A percentile compares a stretch with the other conserved stretches of the same genome.
These are phyloP conservation scores for Crocallis elinguaria DNA, from an alignment of 2,888 invertebrate genomes.

Conservation along the genomic window DNA sequence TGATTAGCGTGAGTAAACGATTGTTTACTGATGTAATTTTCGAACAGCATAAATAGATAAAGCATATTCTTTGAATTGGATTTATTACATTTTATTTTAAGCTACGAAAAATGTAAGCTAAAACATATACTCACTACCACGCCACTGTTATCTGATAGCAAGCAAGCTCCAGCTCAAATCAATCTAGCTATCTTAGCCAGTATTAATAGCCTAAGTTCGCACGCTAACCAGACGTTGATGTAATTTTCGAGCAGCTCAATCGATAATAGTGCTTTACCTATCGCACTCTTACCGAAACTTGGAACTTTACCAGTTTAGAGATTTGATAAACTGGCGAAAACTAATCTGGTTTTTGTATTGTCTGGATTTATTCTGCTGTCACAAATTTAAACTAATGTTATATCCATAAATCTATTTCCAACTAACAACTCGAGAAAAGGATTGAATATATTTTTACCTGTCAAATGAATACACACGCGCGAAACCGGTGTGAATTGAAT, in stretches of 20 bases:
- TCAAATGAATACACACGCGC: too few relatives aligned
- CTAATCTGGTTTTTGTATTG: background rate
- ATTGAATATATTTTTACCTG: too few relatives aligned
- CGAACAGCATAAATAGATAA: too few relatives aligned
- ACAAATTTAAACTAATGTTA: background rate
- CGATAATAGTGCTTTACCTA: constrained; percentile 6
- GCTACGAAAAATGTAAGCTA: background rate
- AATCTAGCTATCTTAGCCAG: constrained; percentile 29
- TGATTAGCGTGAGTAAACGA: too few relatives aligned
- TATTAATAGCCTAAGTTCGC: constrained; percentile 32
- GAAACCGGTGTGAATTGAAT: too few relatives aligned
- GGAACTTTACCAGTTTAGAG: background rate
- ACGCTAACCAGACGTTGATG: constrained; percentile 33
- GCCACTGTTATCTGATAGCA: constrained; percentile 16
- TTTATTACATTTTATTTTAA: background rate
- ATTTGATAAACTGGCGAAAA: background rate
- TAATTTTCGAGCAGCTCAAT: constrained; percentile 15
- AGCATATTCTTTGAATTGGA: too few relatives aligned
- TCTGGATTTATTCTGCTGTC: background rate
- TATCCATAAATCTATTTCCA: too few relatives aligned
- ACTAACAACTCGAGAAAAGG: too few relatives aligned
- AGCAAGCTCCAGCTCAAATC: constrained; percentile 24
- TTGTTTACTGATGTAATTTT: too few relatives aligned
- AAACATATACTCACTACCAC: constrained; percentile 4
- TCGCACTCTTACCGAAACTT: background rate